These are phyloP conservation scores for Sminthurinus signatus DNA, from an alignment of 1,140 invertebrate species.

Conservation along the genomic window DNA sequence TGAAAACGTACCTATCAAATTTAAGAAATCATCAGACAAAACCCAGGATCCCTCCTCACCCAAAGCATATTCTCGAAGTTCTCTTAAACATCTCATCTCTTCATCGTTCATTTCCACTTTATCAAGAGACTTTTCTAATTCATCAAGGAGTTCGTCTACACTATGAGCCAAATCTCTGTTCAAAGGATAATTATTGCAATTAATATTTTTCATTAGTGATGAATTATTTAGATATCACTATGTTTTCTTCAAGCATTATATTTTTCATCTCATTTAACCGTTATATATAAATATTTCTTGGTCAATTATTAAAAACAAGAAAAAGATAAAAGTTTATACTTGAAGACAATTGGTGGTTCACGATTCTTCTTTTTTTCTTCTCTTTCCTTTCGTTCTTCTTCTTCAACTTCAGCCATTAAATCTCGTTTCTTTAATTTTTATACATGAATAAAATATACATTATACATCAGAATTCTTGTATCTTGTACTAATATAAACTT, in stretches of 20 bases:
- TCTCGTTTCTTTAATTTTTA: conserved; percentile 21
- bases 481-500: too few relatives aligned
- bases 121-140: conserved; percentile 35
- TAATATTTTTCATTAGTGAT: too few relatives aligned
- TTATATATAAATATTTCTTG: background rate
- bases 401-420: conserved; percentile 50
- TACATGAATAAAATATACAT: too few relatives aligned
- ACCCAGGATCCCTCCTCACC: conserved; percentile 62
- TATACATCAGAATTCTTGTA: too few relatives aligned
- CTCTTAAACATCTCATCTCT: conserved; percentile 46
- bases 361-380: conserved; percentile 64
- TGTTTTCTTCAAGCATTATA: too few relatives aligned
- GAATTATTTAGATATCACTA: too few relatives aligned
- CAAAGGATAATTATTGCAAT: background rate
- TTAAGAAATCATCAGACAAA: conserved; percentile 76
- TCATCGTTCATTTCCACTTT: conserved; percentile 42
- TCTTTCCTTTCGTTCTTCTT: conserved; percentile 58
- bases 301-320: background rate
- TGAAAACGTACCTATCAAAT: conserved; percentile 63
- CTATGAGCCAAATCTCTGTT: conserved; percentile 33
- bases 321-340: conserved; percentile 22
- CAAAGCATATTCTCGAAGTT: conserved; percentile 77
- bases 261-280: too few relatives aligned
- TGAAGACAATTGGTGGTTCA: conserved; percentile 78
- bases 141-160: conserved; percentile 32